Percentiles rank a stretch among this genome's conserved stretches.
Evolutionary conservation across 1,140 invertebrate species (phyloP).

Genomic region (Nymphalis io): DNA sequence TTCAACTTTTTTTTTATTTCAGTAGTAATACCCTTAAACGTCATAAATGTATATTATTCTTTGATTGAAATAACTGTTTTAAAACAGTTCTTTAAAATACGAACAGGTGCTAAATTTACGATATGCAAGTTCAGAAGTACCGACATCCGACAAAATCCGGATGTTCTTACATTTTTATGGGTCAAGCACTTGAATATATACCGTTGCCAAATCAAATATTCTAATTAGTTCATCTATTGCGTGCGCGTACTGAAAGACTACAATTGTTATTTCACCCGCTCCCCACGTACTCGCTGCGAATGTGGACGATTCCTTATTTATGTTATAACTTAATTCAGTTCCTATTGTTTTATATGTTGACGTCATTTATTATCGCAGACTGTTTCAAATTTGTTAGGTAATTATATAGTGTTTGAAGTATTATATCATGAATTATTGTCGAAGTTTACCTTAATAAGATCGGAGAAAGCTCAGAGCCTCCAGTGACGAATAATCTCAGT

Average conservation of each 20-base stretch:
- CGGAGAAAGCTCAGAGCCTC: too few relatives aligned
- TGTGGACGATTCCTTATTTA: slow-evolving; percentile 33
- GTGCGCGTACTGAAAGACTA: slow-evolving; percentile 18
- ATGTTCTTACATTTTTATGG: slow-evolving; percentile 40
- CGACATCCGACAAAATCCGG: slow-evolving; percentile 37
- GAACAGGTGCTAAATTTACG: slow-evolving; percentile 2
- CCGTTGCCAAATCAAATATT: slow-evolving; percentile 45
- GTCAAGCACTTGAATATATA: slow-evolving; percentile 32
- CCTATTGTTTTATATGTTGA: slow-evolving; percentile 20
- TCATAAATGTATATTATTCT: not conserved
- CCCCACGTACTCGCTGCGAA: slow-evolving; percentile 31
- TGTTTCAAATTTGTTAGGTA: not conserved
- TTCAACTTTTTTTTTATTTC: slow-evolving; percentile 5
- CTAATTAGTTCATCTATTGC: slow-evolving; percentile 44
- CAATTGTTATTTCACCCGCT: slow-evolving; percentile 29
- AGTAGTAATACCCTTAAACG: not conserved
- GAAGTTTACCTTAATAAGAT: not conserved
- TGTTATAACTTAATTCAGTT: slow-evolving; percentile 22
- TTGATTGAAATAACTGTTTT: not conserved
- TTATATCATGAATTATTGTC: too few relatives aligned
- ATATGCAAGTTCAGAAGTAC: slow-evolving; percentile 14
- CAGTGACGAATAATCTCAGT: too few relatives aligned
- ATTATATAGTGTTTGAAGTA: not conserved
- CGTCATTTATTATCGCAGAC: not conserved
- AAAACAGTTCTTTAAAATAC: not conserved